A percentile compares a stretch with the other conserved stretches of the same genome.
Evolutionary conservation across 2,113 vertebrate genomes (phyloP).

Genomic region (Chionomys nivalis): DNA sequence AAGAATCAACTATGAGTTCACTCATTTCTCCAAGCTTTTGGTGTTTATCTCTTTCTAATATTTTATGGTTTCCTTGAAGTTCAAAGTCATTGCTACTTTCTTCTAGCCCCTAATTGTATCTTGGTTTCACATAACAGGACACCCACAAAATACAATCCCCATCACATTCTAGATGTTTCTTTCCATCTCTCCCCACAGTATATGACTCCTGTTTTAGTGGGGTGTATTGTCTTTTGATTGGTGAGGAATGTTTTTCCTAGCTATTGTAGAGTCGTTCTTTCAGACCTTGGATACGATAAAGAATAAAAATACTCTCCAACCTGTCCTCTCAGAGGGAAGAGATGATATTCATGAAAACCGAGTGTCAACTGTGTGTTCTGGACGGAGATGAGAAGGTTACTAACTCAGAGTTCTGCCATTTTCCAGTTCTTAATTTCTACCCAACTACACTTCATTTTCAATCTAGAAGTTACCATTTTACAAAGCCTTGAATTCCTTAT

Average conservation of each 20-base stretch:
- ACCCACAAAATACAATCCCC: not conserved
- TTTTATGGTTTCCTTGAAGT: not conserved
- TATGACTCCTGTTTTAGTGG: not conserved
- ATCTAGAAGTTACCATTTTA: not conserved
- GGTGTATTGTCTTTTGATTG: not conserved
- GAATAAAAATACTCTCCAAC: not conserved
- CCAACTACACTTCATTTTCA: not conserved
- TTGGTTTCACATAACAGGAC: not conserved
- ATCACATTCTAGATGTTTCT: not conserved
- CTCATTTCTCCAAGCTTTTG: not conserved
- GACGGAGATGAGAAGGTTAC: accelerated
- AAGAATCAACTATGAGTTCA: not conserved
- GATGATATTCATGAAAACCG: not conserved
- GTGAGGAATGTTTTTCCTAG: not conserved
- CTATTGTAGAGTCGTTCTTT: not conserved
- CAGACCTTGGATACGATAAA: not conserved
- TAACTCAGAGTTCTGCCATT: not conserved
- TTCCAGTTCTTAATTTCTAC: not conserved
- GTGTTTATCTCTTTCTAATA: not conserved
- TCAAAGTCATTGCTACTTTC: not conserved
- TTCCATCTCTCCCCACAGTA: not conserved
- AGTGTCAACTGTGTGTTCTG: not conserved
- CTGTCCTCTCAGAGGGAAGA: not conserved
- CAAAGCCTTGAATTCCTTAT: not conserved
- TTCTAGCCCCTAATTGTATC: not conserved